Evolutionary conservation across 64 coral and sea anemone genomes (phyloP).

Genomic region (Catalaphyllia jardinei): DNA sequence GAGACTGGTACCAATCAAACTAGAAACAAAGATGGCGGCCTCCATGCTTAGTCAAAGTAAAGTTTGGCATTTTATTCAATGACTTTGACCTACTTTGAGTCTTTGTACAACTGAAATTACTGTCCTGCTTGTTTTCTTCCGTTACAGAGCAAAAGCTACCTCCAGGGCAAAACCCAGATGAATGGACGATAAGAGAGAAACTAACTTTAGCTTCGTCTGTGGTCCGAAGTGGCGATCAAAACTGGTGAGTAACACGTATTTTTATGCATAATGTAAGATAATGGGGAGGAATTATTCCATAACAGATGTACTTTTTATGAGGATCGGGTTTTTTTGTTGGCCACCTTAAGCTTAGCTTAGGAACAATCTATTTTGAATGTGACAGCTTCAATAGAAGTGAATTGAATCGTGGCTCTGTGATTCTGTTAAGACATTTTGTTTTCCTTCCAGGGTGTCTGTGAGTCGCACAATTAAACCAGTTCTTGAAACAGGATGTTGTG

Average conservation of each 20-base stretch:
- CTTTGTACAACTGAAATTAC: not conserved
- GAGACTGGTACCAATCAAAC: not conserved
- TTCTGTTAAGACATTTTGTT: not conserved
- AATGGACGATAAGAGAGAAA: slow-evolving; percentile 93
- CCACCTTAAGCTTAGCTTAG: no score
- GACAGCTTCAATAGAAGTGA: no score
- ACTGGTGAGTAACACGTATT: slow-evolving; percentile 62
- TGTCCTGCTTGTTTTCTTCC: not conserved
- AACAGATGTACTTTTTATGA: no score
- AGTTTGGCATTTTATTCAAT: not conserved
- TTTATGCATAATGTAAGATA: no score
- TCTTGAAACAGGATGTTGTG: slow-evolving; percentile 87
- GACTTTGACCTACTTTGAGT: not conserved
- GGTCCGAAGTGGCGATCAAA: slow-evolving; percentile 94
- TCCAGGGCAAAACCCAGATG: slow-evolving; percentile 56
- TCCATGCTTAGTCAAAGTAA: slow-evolving; percentile 62
- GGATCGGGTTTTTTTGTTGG: no score
- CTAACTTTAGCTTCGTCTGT: slow-evolving; percentile 93
- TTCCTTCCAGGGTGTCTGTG: slow-evolving; percentile 87
- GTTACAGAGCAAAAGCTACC: slow-evolving; percentile 76
- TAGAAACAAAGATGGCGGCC: slow-evolving; percentile 53
- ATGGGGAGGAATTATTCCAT: no score
- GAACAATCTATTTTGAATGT: no score
- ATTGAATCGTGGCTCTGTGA: no score
- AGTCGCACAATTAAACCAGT: slow-evolving; percentile 94